Base-by-base conservation (phyloP, 1,140 invertebrate species). In the Calliopsis andreniformis region DNA sequence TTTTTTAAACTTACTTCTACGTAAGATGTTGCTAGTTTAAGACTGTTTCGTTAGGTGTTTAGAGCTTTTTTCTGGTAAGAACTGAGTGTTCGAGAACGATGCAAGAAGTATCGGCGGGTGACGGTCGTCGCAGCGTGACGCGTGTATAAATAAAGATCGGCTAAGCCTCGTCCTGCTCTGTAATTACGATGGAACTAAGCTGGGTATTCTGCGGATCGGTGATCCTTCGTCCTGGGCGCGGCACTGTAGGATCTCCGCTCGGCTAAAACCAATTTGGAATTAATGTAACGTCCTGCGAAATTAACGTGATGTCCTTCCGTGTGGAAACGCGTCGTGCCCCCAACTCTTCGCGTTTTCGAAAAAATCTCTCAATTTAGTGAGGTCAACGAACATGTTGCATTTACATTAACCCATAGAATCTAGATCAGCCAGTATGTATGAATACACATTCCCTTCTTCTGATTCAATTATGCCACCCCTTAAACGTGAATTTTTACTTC, bases 231-330 rank as follows among this genome's bases (percentile, higher is more conserved):
- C 80, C 84, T 82, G 86, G 76, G 64, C 79, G 81, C 67, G 68
- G 66, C 76, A 69, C 45, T 25, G 30, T 55, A 61, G 64, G 28
- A 78, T 80, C 77, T 86, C 73, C 81, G 75, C 84, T 73, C 63
- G 80, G 72, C 86, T 88, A 87, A 91, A 92, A 91, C 88, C 90
- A 92, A 91, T 92, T 91, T 92, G 89, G 90, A 92, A 92, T 92
- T 92, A 92, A 90, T 90, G 89, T 88, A 88, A 90, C 86, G 88
- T 86, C 84, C 85, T 86, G 83, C 75, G 86, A 87, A 88, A 89
- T 88, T 88, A 89, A 87, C 84, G 85, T 87, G 58, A 79, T 55
- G 80, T 83, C 55, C 76, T 63, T 39, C 62, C 61, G 66, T 62
- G 80, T 75, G 77, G 80, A 81, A 80, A 75, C 67, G 64, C 25